Percentiles rank a stretch among this genome's conserved stretches.
Conservation (phyloP, 64 coral and sea anemone genomes). For the Pachyseris speciosa region DNA sequence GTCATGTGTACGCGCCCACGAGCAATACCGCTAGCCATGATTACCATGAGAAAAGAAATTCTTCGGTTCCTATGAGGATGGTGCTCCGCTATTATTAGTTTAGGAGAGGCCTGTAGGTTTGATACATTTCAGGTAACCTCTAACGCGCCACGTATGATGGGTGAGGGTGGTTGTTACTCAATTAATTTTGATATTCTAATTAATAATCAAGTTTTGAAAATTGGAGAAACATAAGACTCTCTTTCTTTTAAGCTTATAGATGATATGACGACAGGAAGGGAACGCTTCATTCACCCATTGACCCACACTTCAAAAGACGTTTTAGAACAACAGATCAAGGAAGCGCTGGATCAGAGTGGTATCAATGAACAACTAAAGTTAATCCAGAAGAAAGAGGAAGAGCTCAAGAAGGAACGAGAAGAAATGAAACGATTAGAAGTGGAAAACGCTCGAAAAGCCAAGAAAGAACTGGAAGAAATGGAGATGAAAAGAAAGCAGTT, state of each 20-base stretch:
- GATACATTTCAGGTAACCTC: too few relatives aligned
- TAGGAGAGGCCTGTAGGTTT: too few relatives aligned
- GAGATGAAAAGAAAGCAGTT: background rate
- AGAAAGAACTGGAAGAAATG: background rate
- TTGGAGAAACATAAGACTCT: too few relatives aligned
- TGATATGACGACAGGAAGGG: background rate
- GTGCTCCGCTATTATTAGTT: too few relatives aligned
- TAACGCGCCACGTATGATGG: too few relatives aligned
- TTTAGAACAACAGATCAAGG: slow-evolving; percentile 1
- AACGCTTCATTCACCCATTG: background rate
- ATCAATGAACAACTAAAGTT: background rate
- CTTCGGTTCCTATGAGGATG: too few relatives aligned
- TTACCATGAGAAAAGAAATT: too few relatives aligned
- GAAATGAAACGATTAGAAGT: background rate
- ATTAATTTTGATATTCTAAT: too few relatives aligned
- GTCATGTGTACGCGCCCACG: too few relatives aligned
- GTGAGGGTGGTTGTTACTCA: too few relatives aligned
- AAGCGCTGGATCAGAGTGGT: background rate
- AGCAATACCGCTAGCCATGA: too few relatives aligned
- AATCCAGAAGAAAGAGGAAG: background rate
- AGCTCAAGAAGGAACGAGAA: background rate
- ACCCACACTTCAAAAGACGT: slow-evolving; percentile 7
- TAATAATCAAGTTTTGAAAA: too few relatives aligned
- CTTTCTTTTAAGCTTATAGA: background rate
- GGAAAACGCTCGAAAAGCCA: background rate